Conservation (phyloP, 2,888 invertebrate species). For the Parnassius glacialis region DNA sequence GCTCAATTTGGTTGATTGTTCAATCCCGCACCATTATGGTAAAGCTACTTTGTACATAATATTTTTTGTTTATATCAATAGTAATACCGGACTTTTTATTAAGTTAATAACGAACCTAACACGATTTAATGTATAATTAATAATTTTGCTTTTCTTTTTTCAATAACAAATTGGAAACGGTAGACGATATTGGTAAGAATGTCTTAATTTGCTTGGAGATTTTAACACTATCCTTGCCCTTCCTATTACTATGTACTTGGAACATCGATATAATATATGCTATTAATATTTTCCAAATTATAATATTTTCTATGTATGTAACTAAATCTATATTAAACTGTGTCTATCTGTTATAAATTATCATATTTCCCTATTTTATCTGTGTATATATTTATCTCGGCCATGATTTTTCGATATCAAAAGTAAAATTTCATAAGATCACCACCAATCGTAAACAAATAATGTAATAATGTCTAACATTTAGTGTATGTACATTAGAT, state of each 20-base stretch:
- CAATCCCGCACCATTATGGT: too few relatives aligned
- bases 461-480: too few relatives aligned
- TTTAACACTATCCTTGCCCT: conserved; percentile 42
- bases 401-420: conserved; percentile 22
- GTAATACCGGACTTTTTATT: too few relatives aligned
- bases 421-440: not conserved
- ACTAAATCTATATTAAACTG: conserved; percentile 18
- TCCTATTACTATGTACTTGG: conserved; percentile 35
- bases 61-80: too few relatives aligned
- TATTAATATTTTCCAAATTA: conserved; percentile 9
- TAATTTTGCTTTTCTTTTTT: conserved; percentile 67
- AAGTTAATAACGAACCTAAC: too few relatives aligned
- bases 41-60: too few relatives aligned
- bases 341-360: not conserved
- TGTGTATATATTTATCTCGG: not conserved
- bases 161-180: conserved; percentile 71
- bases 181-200: conserved; percentile 78
- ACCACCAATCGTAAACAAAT: too few relatives aligned
- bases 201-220: conserved; percentile 21
- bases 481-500: not conserved
- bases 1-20: too few relatives aligned
- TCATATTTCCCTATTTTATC: conserved; percentile 2
- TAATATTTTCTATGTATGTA: conserved; percentile 5
- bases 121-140: conserved; percentile 38
- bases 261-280: conserved; percentile 17